Percentiles rank a stretch among this genome's conserved stretches.
Conservation (phyloP, 2,888 invertebrate genomes). For the Toxonevra muliebris region DNA sequence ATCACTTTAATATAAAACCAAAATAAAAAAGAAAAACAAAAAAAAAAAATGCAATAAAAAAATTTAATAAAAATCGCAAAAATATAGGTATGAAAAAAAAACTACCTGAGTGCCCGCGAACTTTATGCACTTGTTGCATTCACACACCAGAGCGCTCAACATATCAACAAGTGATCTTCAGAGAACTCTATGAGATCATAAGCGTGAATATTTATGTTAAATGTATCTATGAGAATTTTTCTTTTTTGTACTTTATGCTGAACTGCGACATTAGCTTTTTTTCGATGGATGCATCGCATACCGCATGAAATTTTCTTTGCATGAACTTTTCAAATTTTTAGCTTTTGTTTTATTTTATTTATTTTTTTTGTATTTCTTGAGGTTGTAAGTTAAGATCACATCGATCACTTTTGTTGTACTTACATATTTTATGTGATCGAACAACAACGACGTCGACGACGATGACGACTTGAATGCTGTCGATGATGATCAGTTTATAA, state of each 20-base stretch:
- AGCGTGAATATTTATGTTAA: too few relatives aligned
- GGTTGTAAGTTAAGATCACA: not conserved
- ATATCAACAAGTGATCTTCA: too few relatives aligned
- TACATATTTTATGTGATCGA: not conserved
- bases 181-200: too few relatives aligned
- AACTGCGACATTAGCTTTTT: conserved; percentile 22
- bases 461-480: not conserved
- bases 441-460: not conserved
- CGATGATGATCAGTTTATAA: not conserved
- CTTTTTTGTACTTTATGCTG: not conserved
- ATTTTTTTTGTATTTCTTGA: not conserved
- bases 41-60: too few relatives aligned
- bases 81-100: too few relatives aligned
- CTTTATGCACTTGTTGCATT: conserved; percentile 51
- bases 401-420: not conserved
- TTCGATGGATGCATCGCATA: conserved; percentile 28
- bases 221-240: not conserved
- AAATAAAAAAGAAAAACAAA: too few relatives aligned
- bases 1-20: too few relatives aligned
- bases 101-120: conserved; percentile 49
- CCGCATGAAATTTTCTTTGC: not conserved
- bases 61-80: too few relatives aligned
- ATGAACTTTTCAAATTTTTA: conserved; percentile 1
- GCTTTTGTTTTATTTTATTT: not conserved
- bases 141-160: not conserved